Evolutionary conservation across 2,888 invertebrate species (phyloP).

Genomic region (Allophyes oxyacanthae): DNA sequence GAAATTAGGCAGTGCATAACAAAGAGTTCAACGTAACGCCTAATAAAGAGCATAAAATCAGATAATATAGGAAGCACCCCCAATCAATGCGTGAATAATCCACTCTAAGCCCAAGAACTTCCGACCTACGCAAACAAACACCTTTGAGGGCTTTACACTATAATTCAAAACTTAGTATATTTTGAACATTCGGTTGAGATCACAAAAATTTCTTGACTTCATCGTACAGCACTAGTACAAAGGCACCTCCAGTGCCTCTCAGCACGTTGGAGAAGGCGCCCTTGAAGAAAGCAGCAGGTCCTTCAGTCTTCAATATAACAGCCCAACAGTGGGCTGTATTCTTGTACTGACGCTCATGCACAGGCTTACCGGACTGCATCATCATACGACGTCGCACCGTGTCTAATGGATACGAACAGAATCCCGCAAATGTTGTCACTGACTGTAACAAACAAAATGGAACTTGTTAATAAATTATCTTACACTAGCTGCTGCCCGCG

Average conservation of each 20-base stretch:
- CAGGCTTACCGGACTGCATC: constrained; percentile 98
- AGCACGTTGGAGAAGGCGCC: constrained; percentile 98
- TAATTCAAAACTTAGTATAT: background rate
- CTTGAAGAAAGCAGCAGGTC: constrained; percentile 96
- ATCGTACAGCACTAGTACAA: constrained; percentile 97
- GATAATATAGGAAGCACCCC: background rate
- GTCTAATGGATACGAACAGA: constrained; percentile 98
- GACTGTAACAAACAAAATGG: constrained; percentile 75
- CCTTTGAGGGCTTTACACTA: background rate
- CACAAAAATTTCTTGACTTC: constrained; percentile 93
- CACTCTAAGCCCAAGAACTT: too few relatives aligned
- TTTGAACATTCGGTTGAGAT: constrained; percentile 36
- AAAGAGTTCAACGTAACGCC: background rate
- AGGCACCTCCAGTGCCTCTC: constrained; percentile 97
- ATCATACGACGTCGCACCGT: constrained; percentile 98
- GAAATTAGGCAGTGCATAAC: background rate
- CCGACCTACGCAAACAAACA: too few relatives aligned
- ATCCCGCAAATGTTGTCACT: constrained; percentile 93
- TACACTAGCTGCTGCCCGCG: too few relatives aligned
- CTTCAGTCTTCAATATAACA: constrained; percentile 94
- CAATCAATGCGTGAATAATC: background rate
- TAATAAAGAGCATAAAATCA: constrained; percentile 11
- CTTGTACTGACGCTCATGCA: constrained; percentile 94
- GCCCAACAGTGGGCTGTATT: constrained; percentile 97
- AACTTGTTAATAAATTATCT: too few relatives aligned